Evolutionary conservation across 2,888 invertebrate species (phyloP).

Genomic region (Antitype chi): DNA sequence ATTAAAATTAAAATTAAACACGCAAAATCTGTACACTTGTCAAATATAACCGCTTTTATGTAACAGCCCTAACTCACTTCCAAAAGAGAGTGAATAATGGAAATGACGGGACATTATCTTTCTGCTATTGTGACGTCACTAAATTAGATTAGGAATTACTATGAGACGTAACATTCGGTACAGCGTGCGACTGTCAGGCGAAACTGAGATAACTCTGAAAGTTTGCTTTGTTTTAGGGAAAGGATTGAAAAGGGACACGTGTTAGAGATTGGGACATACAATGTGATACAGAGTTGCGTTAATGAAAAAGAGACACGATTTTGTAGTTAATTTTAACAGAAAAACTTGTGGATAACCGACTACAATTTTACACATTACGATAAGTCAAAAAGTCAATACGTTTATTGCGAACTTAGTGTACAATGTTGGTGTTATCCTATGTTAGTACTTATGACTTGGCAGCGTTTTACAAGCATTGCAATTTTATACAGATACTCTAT

Average conservation of each 20-base stretch:
- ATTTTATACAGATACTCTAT: no score
- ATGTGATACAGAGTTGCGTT: constrained; percentile 4
- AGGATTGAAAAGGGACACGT: constrained; percentile 23
- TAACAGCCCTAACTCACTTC: constrained; percentile 26
- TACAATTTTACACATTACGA: not conserved
- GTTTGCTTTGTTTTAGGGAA: constrained; percentile 44
- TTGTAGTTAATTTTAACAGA: not conserved
- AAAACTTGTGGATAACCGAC: no score
- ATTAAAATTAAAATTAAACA: not conserved
- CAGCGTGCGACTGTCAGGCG: constrained; percentile 41
- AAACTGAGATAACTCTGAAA: constrained; percentile 51
- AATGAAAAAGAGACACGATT: not conserved
- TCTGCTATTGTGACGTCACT: constrained; percentile 59
- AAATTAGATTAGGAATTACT: constrained; percentile 60
- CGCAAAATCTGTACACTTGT: not conserved
- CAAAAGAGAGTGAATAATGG: constrained; percentile 58
- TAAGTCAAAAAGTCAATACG: no score
- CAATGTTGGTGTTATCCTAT: no score
- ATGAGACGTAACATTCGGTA: constrained; percentile 41
- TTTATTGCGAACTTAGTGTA: no score
- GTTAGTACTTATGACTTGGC: not conserved
- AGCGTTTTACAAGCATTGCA: no score
- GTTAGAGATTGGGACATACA: not conserved
- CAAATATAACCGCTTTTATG: constrained; percentile 1
- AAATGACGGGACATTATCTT: constrained; percentile 67